Percentiles rank a stretch among this genome's conserved stretches.
These are phyloP conservation scores for Diloba caeruleocephala DNA, from an alignment of 2,888 invertebrate species.

Conservation along the genomic window DNA sequence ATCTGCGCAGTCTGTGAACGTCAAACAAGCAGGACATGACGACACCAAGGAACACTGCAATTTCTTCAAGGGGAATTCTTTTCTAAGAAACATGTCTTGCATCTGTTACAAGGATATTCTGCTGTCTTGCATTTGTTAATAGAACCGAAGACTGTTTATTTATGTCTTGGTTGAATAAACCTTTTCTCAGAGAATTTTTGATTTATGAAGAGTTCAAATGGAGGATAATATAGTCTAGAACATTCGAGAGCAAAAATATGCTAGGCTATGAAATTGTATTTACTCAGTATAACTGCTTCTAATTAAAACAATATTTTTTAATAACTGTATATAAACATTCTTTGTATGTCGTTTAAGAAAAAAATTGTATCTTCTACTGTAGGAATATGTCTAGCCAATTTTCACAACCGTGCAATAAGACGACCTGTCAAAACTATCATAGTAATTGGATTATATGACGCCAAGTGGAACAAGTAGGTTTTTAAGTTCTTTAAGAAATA, in stretches of 20 bases:
- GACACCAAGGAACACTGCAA: conserved; percentile 56
- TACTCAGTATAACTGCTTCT: too few relatives aligned
- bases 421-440: conserved; percentile 43
- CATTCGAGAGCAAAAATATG: too few relatives aligned
- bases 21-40: conserved; percentile 50
- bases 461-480: too few relatives aligned
- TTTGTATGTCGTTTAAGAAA: too few relatives aligned
- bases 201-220: too few relatives aligned
- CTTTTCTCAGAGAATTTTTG: too few relatives aligned
- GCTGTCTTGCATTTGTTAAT: conserved; percentile 23
- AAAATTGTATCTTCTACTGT: not conserved
- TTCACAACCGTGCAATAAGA: conserved; percentile 22
- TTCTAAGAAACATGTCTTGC: conserved; percentile 47
- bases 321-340: too few relatives aligned
- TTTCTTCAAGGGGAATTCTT: conserved; percentile 57
- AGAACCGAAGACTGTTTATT: conserved; percentile 12
- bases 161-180: conserved; percentile 5
- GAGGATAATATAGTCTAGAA: too few relatives aligned
- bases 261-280: too few relatives aligned
- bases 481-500: conserved; percentile 17
- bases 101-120: conserved; percentile 37
- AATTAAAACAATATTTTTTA: too few relatives aligned
- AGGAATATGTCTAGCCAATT: conserved; percentile 3
- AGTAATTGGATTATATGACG: too few relatives aligned
- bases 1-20: conserved; percentile 63